Conservation (phyloP, 1,140 invertebrate genomes). For the Neodiprion pinetum region DNA sequence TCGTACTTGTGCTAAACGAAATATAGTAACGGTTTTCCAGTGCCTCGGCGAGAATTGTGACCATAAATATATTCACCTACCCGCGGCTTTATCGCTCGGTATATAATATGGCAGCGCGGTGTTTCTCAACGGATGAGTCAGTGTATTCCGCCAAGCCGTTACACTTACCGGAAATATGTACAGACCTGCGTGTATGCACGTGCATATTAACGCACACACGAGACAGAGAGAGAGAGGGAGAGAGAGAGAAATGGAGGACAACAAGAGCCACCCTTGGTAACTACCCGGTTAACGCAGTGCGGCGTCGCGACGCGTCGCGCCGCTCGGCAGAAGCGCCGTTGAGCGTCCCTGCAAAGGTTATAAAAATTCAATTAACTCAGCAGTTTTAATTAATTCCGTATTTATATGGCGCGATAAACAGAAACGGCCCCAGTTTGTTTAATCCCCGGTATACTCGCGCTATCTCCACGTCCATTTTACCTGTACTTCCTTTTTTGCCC, state of each 20-base stretch:
- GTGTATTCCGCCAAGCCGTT: constrained; percentile 53
- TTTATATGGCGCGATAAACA: constrained; percentile 52
- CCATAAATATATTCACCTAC: neutral
- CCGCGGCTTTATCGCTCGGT: neutral
- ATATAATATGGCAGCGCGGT: neutral
- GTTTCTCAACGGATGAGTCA: constrained; percentile 36
- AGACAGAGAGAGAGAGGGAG: too few species aligned
- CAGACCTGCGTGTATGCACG: too few species aligned
- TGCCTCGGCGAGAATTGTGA: neutral
- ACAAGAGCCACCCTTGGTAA: constrained; percentile 30
- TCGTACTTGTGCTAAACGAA: neutral
- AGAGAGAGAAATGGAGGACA: constrained; percentile 14
- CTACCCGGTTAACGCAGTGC: constrained; percentile 48
- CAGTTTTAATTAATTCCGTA: constrained; percentile 54
- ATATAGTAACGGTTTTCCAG: neutral
- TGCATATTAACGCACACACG: too few species aligned
- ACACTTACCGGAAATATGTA: constrained; percentile 48
- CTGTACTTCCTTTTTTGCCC: neutral
- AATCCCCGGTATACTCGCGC: constrained; percentile 33
- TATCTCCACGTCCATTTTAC: neutral
- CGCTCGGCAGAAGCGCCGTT: constrained; percentile 1
- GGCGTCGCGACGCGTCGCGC: constrained; percentile 15
- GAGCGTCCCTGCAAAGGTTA: constrained; percentile 36
- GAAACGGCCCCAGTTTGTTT: constrained; percentile 44
- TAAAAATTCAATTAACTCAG: constrained; percentile 57